Conservation (phyloP, 2,113 vertebrate species). For the Eonycteris spelaea region DNA sequence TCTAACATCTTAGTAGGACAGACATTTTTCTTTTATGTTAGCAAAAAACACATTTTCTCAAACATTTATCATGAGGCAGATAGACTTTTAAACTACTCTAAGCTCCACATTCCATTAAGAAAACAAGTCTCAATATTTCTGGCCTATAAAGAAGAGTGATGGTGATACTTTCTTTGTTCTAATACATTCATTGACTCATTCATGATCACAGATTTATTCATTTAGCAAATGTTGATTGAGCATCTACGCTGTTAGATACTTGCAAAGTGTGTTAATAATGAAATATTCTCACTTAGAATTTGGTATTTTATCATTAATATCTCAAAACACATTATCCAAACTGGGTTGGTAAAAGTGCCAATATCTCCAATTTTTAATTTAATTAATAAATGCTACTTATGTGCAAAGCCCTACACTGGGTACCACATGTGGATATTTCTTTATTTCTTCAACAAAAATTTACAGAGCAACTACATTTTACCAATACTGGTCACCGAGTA, state of each 20-base stretch:
- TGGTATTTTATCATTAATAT: not conserved
- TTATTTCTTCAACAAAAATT: not conserved
- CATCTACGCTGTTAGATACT: not conserved
- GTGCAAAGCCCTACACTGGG: not conserved
- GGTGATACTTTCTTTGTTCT: not conserved
- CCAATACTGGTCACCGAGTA: not conserved
- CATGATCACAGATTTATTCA: not conserved
- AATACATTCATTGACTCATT: not conserved
- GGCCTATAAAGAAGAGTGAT: not conserved
- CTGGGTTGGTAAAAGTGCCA: not conserved
- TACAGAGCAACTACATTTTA: not conserved
- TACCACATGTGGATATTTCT: not conserved
- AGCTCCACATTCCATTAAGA: not conserved
- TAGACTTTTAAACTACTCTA: not conserved
- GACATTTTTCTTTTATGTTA: not conserved
- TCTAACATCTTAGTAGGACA: not conserved
- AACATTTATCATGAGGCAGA: not conserved
- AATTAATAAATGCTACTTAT: not conserved
- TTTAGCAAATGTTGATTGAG: slow-evolving; percentile 18
- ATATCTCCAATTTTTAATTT: not conserved
- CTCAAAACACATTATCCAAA: not conserved
- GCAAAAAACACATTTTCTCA: not conserved
- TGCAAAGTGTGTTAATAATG: not conserved
- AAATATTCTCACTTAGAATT: not conserved
- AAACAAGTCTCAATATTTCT: not conserved